Base-by-base conservation (phyloP, 2,888 invertebrate species). In the Orchesellides sinensis region DNA sequence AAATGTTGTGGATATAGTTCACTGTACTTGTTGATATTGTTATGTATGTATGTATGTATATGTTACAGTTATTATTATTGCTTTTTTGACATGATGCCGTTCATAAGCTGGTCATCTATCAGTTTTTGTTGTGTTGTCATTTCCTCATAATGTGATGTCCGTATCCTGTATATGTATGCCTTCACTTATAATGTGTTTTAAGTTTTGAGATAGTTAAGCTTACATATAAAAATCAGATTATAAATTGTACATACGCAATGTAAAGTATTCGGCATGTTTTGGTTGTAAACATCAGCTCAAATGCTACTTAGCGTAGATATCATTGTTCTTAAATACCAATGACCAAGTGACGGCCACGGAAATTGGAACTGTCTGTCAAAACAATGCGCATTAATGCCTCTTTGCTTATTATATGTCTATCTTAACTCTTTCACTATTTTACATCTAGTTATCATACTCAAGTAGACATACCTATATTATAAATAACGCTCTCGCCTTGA, bases 331-430 rank as follows among this genome's bases (percentile, higher is more conserved):
- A 21, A 23, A 29, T 49, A 59, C 40, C 29, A 54, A 54, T 77
- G 52, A 32, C 12, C 32, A 72, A 63, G 49, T 83, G 83, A 78
- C 61, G 49, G 78, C 23, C 29, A 35, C 35, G 56, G 73, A 66
- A 80, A 82, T 82, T 82, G 81, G 78, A 83, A 65, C 83, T 83
- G 83, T 78, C 83, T 66, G 78, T 78, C 78, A 83, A 83, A 78
- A 78, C 61, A 78, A 78, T 47, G 66, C 47, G 27, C 66, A 49
- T 52, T 59, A 78, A 63, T 66, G 32, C 56, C 19, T 52, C 29
- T 40, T 49, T 49, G 69, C 69, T 78, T 65, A 83, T 66, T 80
- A 70, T 68, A 32, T 54, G 79, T 65, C 79, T 61, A 68, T 80
- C 73, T n/a, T n/a, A 73, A 32, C 40, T 66, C 29, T 70, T 14